These are phyloP conservation scores for Epinotia bilunana DNA, from an alignment of 2,888 invertebrate species.

Conservation along the genomic window DNA sequence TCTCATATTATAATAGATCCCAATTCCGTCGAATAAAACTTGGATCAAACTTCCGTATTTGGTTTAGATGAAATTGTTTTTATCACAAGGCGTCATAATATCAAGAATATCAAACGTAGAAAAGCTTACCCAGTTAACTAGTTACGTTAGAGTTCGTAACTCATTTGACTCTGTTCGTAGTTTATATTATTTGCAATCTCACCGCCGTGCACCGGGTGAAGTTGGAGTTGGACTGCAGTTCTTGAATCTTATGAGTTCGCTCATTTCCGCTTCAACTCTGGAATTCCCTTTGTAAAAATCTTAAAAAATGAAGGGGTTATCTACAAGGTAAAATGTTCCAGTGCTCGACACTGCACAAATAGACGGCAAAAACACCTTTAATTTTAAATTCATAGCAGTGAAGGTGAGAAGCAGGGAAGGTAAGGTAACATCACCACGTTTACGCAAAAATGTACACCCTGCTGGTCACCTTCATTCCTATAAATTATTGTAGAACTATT, in stretches of 20 bases:
- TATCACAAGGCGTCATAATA: neutral
- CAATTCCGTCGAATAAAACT: no score
- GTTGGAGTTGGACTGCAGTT: constrained; percentile 11
- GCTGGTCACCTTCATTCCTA: no score
- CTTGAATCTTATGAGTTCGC: constrained; percentile 14
- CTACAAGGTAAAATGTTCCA: neutral
- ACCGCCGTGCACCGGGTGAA: constrained; percentile 9
- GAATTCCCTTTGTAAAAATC: constrained; percentile 8
- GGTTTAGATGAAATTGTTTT: no score
- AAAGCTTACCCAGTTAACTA: neutral
- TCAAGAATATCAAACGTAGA: neutral
- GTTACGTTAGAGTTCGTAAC: neutral
- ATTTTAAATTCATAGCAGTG: no score
- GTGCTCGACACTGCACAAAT: neutral
- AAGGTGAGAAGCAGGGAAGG: no score
- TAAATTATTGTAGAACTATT: no score
- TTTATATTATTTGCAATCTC: constrained; percentile 21
- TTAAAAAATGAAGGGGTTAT: neutral
- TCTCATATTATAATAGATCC: no score
- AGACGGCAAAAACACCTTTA: no score
- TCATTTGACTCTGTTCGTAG: constrained; percentile 11
- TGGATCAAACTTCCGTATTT: no score
- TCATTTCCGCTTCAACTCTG: constrained; percentile 17
- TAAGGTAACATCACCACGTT: no score
- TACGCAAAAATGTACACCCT: no score